Conservation (phyloP, 1,140 invertebrate species). For the Leguminivora glycinivorella region DNA sequence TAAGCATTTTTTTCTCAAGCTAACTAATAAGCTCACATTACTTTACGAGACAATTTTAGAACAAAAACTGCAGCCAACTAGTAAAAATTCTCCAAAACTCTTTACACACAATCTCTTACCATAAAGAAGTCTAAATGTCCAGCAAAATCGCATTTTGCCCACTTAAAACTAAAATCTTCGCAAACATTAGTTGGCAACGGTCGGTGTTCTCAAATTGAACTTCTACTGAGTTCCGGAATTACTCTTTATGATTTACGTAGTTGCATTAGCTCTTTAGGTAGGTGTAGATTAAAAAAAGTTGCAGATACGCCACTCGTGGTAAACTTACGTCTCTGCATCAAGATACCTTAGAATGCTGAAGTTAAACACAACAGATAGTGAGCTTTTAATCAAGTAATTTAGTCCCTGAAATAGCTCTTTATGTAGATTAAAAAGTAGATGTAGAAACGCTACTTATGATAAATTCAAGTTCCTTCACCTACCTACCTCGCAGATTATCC, state of each 20-base stretch:
- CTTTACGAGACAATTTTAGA: too few relatives aligned
- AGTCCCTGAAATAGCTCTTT: conserved; percentile 14
- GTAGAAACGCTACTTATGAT: neutral
- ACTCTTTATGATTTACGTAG: conserved; percentile 8
- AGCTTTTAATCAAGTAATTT: too few relatives aligned
- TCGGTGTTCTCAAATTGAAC: conserved; percentile 23
- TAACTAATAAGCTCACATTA: too few relatives aligned
- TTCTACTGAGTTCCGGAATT: conserved; percentile 1
- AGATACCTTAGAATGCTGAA: too few relatives aligned
- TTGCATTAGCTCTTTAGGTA: conserved; percentile 12
- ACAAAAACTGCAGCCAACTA: neutral
- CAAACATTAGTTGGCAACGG: conserved; percentile 16
- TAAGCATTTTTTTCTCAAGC: too few relatives aligned
- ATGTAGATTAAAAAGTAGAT: neutral
- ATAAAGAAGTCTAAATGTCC: neutral
- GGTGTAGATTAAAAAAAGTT: neutral
- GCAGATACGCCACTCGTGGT: neutral
- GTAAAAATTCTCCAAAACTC: neutral
- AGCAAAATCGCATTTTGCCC: neutral
- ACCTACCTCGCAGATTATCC: neutral
- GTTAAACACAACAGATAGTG: too few relatives aligned
- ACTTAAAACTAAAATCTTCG: conserved; percentile 10
- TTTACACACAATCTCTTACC: neutral
- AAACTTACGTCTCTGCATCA: neutral
- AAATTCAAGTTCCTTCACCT: neutral